Evolutionary conservation across 2,113 vertebrate species (phyloP).

Genomic region (Aix galericulata): DNA sequence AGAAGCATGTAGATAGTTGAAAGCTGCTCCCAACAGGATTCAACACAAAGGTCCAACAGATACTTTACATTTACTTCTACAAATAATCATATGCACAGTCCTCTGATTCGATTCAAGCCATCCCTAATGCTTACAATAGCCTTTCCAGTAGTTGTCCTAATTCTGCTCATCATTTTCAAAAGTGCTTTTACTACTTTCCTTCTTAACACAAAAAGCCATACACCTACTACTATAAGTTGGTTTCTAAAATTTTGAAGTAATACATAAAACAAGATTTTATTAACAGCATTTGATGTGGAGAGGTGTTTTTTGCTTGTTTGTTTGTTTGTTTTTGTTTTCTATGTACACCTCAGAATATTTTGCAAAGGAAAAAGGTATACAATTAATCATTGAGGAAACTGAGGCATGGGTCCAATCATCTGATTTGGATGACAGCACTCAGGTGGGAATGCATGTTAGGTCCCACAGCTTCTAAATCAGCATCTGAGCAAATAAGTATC

Average conservation of each 20-base stretch:
- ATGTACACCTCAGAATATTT: not conserved
- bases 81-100: constrained; percentile 32
- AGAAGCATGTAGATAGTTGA: not conserved
- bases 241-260: not conserved
- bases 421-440: not conserved
- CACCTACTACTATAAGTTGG: not conserved
- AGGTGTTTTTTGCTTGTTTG: not conserved
- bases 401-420: not conserved
- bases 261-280: not conserved
- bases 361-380: not conserved
- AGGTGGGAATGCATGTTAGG: not conserved
- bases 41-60: constrained; percentile 1
- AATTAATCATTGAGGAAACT: not conserved
- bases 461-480: not conserved
- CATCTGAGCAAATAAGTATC: not conserved
- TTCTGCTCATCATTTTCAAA: not conserved
- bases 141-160: constrained; percentile 29
- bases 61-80: constrained; percentile 58
- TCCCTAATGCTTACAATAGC: not conserved
- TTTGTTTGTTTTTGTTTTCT: too few species aligned
- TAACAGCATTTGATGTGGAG: not conserved
- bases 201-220: not conserved
- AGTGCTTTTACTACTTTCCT: not conserved
- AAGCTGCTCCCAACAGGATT: constrained; percentile 35
- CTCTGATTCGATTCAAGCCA: constrained; percentile 30